phyloP scores from a whole-genome alignment of 2,113 vertebrate genomes.

The Cephalopholis sonnerati region DNA sequence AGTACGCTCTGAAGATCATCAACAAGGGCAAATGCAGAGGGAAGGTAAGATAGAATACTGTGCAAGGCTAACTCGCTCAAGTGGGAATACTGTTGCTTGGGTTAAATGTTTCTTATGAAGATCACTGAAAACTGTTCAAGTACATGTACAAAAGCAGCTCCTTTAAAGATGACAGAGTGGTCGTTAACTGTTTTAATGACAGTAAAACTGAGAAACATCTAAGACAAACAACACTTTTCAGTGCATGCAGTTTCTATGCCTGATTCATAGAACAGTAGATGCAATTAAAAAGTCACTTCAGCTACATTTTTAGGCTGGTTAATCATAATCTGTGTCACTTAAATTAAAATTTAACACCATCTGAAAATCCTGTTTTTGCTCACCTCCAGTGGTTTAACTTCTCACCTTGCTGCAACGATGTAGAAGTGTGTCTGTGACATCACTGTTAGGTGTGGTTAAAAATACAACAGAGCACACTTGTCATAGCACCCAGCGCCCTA shows the following conservation, averaged over 20 bases:
- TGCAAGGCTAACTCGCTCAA: neutral
- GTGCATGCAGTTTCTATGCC: neutral
- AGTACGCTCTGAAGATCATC: slow-evolving; percentile 99
- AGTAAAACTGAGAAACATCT: neutral
- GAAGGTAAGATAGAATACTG: slow-evolving; percentile 85
- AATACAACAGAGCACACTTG: neutral
- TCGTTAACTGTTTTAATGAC: neutral
- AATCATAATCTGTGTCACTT: neutral
- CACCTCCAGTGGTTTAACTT: neutral
- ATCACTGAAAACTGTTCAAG: neutral
- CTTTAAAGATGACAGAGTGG: neutral
- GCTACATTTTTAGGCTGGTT: neutral
- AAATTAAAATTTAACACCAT: neutral
- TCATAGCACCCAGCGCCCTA: neutral
- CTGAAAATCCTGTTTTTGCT: too few relatives aligned
- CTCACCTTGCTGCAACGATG: neutral
- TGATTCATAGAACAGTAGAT: neutral
- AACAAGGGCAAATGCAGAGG: slow-evolving; percentile 99
- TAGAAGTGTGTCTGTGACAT: neutral
- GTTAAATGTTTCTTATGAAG: neutral
- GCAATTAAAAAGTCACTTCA: neutral
- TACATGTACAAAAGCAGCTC: neutral
- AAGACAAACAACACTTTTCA: neutral
- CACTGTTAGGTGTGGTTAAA: neutral
- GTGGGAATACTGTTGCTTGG: neutral